phyloP scores from a whole-genome alignment of 2,888 invertebrate genomes.

The Dendrolimus pini region DNA sequence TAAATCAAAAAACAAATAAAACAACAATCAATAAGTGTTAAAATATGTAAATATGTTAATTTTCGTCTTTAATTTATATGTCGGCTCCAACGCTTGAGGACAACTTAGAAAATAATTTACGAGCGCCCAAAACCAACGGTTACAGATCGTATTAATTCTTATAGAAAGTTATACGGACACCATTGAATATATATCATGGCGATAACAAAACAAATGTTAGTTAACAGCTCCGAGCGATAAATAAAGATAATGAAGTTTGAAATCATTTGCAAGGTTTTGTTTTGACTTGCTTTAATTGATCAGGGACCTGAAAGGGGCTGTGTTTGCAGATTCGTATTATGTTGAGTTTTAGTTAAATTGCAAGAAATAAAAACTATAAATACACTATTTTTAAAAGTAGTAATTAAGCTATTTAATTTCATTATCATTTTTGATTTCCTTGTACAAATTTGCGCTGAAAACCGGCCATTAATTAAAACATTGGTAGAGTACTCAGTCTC shows the following conservation, averaged over 20 bases:
- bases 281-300: too few relatives aligned
- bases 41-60: conserved; percentile 41
- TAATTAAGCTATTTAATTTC: too few relatives aligned
- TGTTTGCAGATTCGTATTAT: too few relatives aligned
- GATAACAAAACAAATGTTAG: conserved; percentile 24
- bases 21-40: conserved; percentile 40
- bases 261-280: too few relatives aligned
- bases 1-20: conserved; percentile 36
- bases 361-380: too few relatives aligned
- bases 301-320: too few relatives aligned
- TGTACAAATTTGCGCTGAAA: too few relatives aligned
- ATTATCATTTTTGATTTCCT: too few relatives aligned
- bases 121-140: conserved; percentile 21
- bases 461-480: too few relatives aligned
- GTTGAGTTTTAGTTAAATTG: too few relatives aligned
- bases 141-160: conserved; percentile 44
- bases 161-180: conserved; percentile 29
- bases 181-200: conserved; percentile 26
- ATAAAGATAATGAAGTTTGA: background rate
- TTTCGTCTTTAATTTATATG: conserved; percentile 26
- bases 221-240: conserved; percentile 20
- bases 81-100: conserved; percentile 11
- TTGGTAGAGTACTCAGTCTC: too few relatives aligned
- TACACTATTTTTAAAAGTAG: too few relatives aligned
- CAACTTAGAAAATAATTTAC: conserved; percentile 20